A percentile compares a stretch with the other conserved stretches of the same genome.
Conservation (phyloP, 30 jellyfish, hydroid and myxozoan genomes). For the Cassiopea andromeda region DNA sequence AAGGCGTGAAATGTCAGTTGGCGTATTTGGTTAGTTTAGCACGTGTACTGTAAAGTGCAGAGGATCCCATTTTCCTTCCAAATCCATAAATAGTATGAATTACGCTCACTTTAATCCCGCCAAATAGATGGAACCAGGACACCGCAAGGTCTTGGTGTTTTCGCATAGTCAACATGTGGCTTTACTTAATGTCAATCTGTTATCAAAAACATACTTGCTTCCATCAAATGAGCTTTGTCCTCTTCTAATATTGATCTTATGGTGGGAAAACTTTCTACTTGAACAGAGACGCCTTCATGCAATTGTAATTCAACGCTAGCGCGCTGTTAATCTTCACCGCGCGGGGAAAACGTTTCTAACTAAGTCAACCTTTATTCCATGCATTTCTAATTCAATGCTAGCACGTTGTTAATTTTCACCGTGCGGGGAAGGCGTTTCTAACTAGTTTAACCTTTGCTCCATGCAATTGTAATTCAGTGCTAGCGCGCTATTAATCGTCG, state of each 20-base stretch:
- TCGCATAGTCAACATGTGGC: conserved; percentile 2
- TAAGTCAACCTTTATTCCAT: background rate
- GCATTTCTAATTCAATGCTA: background rate
- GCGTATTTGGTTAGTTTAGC: background rate
- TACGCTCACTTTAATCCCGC: background rate
- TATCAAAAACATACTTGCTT: background rate
- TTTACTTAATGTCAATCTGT: background rate
- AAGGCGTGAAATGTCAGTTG: background rate
- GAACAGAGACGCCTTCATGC: background rate
- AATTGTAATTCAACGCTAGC: background rate
- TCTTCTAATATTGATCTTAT: background rate
- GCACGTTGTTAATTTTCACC: background rate
- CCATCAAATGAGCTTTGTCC: background rate
- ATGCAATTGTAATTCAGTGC: background rate
- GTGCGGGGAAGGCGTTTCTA: background rate
- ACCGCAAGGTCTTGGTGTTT: background rate
- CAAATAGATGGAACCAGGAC: background rate
- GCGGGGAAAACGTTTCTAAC: background rate
- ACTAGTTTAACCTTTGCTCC: background rate
- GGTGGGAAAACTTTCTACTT: background rate
- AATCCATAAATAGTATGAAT: background rate
- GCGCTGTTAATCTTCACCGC: background rate
- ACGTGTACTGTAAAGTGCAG: background rate
- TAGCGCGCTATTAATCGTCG: background rate
- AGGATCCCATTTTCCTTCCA: conserved; percentile 3